These are phyloP conservation scores for Pantherophis guttatus DNA, from an alignment of 2,113 vertebrate genomes.

Conservation along the genomic window DNA sequence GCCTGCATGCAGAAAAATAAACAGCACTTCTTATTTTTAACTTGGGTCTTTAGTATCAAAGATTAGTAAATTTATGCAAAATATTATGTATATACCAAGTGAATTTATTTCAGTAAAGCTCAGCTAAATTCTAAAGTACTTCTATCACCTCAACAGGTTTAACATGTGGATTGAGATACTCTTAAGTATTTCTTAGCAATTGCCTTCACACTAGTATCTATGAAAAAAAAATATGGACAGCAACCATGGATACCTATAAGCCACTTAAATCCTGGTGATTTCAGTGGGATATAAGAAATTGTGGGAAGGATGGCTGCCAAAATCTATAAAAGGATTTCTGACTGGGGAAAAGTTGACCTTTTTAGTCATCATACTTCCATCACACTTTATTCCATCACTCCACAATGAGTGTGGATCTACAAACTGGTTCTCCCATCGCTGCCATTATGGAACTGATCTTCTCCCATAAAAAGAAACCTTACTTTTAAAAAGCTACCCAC, in stretches of 20 bases:
- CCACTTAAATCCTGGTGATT: not conserved
- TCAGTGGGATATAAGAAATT: not conserved
- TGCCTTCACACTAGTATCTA: accelerated
- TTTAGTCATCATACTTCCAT: no score
- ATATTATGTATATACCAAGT: not conserved
- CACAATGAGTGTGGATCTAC: not conserved
- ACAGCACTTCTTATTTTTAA: not conserved
- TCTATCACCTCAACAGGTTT: not conserved
- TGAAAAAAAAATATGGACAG: not conserved
- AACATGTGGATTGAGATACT: not conserved
- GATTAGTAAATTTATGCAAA: not conserved
- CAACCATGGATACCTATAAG: not conserved
- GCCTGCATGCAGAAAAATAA: not conserved
- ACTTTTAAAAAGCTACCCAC: conserved; percentile 9
- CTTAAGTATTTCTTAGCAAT: not conserved
- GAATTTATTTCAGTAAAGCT: not conserved
- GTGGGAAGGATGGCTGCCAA: not conserved
- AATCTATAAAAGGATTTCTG: not conserved
- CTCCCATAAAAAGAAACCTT: not conserved
- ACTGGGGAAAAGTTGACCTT: accelerated
- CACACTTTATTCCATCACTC: not conserved
- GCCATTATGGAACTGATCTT: not conserved
- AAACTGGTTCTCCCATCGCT: not conserved
- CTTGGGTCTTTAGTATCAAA: not conserved
- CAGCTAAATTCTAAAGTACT: not conserved